Base-by-base conservation (phyloP, 2,113 vertebrate species). In the Podarcis raffonei region DNA sequence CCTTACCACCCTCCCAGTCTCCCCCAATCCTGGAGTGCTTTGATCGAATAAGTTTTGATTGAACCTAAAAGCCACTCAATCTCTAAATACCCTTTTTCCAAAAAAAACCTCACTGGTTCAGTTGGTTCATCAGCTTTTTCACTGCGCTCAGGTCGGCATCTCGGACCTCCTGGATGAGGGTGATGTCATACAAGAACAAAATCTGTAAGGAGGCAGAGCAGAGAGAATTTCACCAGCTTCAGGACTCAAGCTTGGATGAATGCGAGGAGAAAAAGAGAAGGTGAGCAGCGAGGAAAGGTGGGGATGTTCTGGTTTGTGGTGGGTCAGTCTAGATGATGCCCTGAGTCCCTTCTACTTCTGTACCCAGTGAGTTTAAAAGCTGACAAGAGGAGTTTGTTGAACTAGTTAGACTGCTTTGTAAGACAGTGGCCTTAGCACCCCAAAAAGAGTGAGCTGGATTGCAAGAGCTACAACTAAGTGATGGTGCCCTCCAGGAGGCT, bases 151-250 rank as follows among this genome's bases (percentile, higher is more conserved):
- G 96, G 85, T 99, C 97, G 0, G 59, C 65, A 27, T 99, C 99
- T 84, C 97, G 96, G 72, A 99, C 98, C 87, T 99, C 99, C 96
- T 99, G 99, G 92, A 99, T 98, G 68, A 99, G 80, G 3, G 93
- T 3, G 88, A 99, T 80, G 79, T 99, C 98, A 1, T 98, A 99
- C 27, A 94, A 95, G 0, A 74, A 95, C 85, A 99, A 91, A 89
- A 98, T 97, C 98, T 99, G 90, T 0, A 89, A 78, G 62, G 76
- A 57, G 7, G 76, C 65, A 18, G 76, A 69, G 59, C 78, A 78
- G 75, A 42, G 77, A 15, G 3, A 59, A 88, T 87, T 80, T 89
- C 1, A 0, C 0, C 0, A 0, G 0, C 79, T 0, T 0, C 72
- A 5, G 8, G 22, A 13, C 2, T 20, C 22, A 1, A 3, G 23